A percentile compares a stretch with the other conserved stretches of the same genome.
Conservation (phyloP, 1,140 invertebrate genomes). For the Drosophila dunni region DNA sequence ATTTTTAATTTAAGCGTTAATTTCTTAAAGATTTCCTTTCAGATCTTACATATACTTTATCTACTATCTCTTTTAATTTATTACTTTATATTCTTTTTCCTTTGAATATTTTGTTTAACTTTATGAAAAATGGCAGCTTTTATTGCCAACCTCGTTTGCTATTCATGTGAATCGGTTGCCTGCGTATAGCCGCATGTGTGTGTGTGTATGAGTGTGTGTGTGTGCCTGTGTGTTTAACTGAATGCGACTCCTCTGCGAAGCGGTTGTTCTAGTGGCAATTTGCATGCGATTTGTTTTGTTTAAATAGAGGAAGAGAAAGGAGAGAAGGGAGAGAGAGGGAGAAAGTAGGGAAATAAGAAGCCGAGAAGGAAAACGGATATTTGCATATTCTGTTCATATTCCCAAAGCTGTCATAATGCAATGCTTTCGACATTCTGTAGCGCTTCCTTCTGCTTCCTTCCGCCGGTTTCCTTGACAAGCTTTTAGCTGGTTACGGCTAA, state of each 20-base stretch:
- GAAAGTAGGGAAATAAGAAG: not conserved
- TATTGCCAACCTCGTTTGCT: conserved; percentile 7
- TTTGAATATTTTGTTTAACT: not conserved
- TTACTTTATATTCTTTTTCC: not conserved
- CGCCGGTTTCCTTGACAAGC: conserved; percentile 57
- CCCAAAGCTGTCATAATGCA: conserved; percentile 68
- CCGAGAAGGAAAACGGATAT: conserved; percentile 33
- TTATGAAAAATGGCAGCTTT: not conserved
- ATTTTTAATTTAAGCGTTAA: no score
- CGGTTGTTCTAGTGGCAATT: conserved; percentile 74
- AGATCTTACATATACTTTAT: no score
- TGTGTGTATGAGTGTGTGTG: conserved; percentile 2
- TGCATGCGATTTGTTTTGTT: conserved; percentile 80
- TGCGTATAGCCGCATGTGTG: not conserved
- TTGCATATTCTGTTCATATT: conserved; percentile 71
- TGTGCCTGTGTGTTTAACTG: conserved; percentile 32
- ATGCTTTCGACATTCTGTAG: conserved; percentile 44
- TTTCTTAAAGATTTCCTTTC: no score
- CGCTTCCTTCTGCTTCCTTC: not conserved
- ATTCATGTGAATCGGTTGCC: conserved; percentile 10
- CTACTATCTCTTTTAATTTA: no score
- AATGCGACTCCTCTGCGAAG: conserved; percentile 46
- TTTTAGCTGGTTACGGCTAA: conserved; percentile 32
- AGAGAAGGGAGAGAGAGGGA: not conserved
- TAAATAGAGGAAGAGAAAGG: conserved; percentile 28